Conservation (phyloP, 2,888 invertebrate species). For the Doris montereyensis region DNA sequence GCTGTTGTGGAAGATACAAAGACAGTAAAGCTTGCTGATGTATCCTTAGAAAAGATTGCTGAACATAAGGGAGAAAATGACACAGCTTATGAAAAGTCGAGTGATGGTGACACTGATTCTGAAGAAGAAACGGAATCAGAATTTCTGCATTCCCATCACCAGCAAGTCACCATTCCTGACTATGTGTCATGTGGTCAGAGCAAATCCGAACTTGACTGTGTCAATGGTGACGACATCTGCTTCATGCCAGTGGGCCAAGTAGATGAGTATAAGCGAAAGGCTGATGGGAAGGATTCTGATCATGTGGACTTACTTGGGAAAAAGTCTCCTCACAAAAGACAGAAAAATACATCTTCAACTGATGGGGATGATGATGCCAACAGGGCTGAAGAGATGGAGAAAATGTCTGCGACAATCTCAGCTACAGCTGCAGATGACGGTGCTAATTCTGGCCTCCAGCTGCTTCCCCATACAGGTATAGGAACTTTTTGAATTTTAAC, state of each 20-base stretch:
- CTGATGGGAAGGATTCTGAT: slow-evolving; percentile 30
- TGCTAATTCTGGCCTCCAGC: no score
- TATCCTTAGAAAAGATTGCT: slow-evolving; percentile 15
- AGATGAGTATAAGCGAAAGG: slow-evolving; percentile 34
- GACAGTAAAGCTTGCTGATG: slow-evolving; percentile 7
- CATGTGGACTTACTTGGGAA: slow-evolving; percentile 25
- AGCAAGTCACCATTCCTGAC: neutral
- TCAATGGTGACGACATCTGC: slow-evolving; percentile 29
- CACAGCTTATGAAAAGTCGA: slow-evolving; percentile 33
- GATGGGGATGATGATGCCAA: slow-evolving; percentile 26
- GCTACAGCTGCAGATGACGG: slow-evolving; percentile 26
- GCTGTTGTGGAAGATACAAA: neutral
- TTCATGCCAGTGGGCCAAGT: slow-evolving; percentile 35
- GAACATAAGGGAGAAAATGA: slow-evolving; percentile 36
- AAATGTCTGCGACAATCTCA: neutral
- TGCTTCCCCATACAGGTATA: slow-evolving; percentile 40
- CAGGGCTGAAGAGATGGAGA: slow-evolving; percentile 31
- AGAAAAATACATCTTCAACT: slow-evolving; percentile 6
- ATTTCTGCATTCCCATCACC: neutral
- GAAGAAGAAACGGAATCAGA: slow-evolving; percentile 22
- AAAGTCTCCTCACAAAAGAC: slow-evolving; percentile 35
- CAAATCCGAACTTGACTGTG: slow-evolving; percentile 25
- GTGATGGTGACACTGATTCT: slow-evolving; percentile 35
- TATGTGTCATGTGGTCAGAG: neutral
- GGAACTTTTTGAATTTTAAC: no score